phyloP scores from a whole-genome alignment of 2,888 invertebrate species.

The Vanessa cardui region DNA sequence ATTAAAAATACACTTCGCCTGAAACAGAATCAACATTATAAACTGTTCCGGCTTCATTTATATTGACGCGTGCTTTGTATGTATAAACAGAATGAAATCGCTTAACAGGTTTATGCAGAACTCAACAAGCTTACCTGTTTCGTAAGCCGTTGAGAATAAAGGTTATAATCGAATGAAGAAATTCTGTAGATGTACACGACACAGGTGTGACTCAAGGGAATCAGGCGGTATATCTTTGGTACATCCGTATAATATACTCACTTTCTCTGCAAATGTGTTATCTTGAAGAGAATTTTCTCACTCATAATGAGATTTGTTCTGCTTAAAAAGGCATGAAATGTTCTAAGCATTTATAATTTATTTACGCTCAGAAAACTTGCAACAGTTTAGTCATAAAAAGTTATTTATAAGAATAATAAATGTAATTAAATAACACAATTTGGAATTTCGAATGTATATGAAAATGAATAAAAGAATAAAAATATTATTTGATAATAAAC shows the following conservation, averaged over 20 bases:
- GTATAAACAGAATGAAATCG: constrained; percentile 30
- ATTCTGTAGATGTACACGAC: constrained; percentile 21
- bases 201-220: constrained; percentile 44
- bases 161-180: constrained; percentile 26
- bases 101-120: constrained; percentile 31
- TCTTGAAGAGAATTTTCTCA: constrained; percentile 33
- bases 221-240: constrained; percentile 29
- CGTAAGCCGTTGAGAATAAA: constrained; percentile 20
- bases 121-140: background rate
- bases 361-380: background rate
- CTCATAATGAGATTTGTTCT: constrained; percentile 34
- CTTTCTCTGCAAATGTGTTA: constrained; percentile 33
- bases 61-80: constrained; percentile 28
- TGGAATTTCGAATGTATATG: background rate
- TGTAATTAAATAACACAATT: background rate
- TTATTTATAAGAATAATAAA: background rate
- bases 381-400: background rate
- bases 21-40: constrained; percentile 22
- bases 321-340: constrained; percentile 31
- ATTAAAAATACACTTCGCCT: background rate
- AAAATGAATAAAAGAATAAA: background rate
- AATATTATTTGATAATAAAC: background rate
- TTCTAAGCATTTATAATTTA: constrained; percentile 20
- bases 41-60: constrained; percentile 33
- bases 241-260: constrained; percentile 39